Conservation (phyloP, 2,113 vertebrate species). For the Chionodraco myersi region DNA sequence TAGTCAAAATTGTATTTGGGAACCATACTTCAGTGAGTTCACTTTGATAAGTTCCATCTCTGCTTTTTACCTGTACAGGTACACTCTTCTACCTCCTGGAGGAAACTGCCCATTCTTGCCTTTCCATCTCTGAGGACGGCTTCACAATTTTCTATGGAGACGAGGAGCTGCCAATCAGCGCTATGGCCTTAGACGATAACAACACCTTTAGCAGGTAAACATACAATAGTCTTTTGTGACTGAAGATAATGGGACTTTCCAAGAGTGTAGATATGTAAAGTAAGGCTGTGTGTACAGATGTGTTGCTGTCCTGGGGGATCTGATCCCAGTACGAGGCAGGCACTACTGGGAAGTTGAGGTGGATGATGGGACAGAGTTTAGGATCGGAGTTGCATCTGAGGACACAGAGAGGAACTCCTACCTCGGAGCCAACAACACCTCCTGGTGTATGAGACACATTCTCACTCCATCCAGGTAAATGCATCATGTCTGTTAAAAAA, state of each 20-base stretch:
- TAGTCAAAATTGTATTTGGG: background rate
- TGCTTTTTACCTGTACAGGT: slow-evolving; percentile 79
- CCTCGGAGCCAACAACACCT: slow-evolving; percentile 87
- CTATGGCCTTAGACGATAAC: slow-evolving; percentile 82
- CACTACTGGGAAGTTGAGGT: slow-evolving; percentile 96
- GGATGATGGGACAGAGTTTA: slow-evolving; percentile 86
- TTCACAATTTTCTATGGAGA: slow-evolving; percentile 88
- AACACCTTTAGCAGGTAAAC: slow-evolving; percentile 89
- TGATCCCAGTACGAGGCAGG: slow-evolving; percentile 88
- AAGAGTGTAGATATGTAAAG: background rate
- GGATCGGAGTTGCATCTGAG: slow-evolving; percentile 89
- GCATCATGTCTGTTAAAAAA: background rate
- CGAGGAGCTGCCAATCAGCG: slow-evolving; percentile 82
- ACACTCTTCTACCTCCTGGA: slow-evolving; percentile 90
- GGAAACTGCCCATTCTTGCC: slow-evolving; percentile 90
- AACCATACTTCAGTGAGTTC: too few relatives aligned
- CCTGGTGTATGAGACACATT: slow-evolving; percentile 94
- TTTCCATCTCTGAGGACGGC: slow-evolving; percentile 91
- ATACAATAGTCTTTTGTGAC: background rate
- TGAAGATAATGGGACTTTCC: background rate
- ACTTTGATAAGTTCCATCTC: too few relatives aligned
- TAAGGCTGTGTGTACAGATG: slow-evolving; percentile 79
- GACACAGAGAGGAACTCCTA: slow-evolving; percentile 88
- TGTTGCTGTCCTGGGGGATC: slow-evolving; percentile 90
- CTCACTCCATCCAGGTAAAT: slow-evolving; percentile 87